A percentile compares a stretch with the other conserved stretches of the same genome.
Evolutionary conservation across 1,140 invertebrate species (phyloP).

Genomic region (Trichonephila clavata): DNA sequence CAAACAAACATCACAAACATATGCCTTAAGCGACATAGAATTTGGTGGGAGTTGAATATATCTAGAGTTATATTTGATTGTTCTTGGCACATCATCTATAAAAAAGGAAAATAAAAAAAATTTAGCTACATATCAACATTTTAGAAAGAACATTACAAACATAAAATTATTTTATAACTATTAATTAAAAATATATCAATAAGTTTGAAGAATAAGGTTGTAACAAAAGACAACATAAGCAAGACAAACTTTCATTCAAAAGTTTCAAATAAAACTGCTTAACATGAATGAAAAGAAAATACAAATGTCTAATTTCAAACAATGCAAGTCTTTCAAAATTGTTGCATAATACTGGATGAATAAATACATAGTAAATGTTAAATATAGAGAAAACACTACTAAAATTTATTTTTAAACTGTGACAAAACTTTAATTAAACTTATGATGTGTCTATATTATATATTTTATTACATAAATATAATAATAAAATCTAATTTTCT

Average conservation of each 20-base stretch:
- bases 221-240: no score
- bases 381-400: not conserved
- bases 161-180: not conserved
- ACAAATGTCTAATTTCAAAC: not conserved
- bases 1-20: constrained; percentile 58
- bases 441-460: not conserved
- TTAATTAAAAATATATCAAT: not conserved
- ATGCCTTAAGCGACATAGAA: constrained; percentile 45
- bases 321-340: not conserved
- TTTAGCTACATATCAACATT: not conserved
- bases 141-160: not conserved
- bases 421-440: not conserved
- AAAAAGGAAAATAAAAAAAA: constrained; percentile 7
- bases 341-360: not conserved
- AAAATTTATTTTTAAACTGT: not conserved
- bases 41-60: constrained; percentile 34
- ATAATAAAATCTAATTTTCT: not conserved
- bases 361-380: not conserved
- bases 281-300: not conserved
- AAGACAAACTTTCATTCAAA: not conserved
- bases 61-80: not conserved
- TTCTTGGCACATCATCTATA: constrained; percentile 23
- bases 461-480: not conserved
- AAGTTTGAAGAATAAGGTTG: not conserved
- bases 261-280: not conserved